A percentile compares a stretch with the other conserved stretches of the same genome.
Conservation (phyloP, 2,113 vertebrate genomes). For the Ptychochromis oligacanthus region DNA sequence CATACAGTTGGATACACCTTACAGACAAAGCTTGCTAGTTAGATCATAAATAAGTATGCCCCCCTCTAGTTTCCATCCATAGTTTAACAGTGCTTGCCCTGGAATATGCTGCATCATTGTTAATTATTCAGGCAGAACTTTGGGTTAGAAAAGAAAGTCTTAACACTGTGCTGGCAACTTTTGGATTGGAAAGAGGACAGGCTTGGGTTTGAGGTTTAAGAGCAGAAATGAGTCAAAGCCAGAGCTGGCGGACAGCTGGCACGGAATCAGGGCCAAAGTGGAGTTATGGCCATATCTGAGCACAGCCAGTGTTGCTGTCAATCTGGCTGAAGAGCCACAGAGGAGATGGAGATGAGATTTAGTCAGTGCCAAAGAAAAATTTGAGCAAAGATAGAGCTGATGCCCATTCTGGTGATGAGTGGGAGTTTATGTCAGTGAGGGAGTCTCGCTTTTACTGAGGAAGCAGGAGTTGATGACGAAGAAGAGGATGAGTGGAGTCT, state of each 20-base stretch:
- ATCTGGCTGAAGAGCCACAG: constrained; percentile 29
- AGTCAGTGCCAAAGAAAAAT: constrained; percentile 33
- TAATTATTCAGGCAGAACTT: constrained; percentile 21
- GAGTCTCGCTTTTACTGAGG: constrained; percentile 55
- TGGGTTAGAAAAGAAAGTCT: neutral
- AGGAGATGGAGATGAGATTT: constrained; percentile 48
- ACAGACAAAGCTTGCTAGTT: too few relatives aligned
- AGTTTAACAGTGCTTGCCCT: neutral
- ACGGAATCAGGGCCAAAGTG: constrained; percentile 31
- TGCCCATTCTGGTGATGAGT: constrained; percentile 60
- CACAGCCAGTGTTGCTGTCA: constrained; percentile 26
- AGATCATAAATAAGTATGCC: too few relatives aligned
- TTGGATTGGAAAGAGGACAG: constrained; percentile 6
- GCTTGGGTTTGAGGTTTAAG: constrained; percentile 31
- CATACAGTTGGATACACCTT: too few relatives aligned
- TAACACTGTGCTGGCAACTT: neutral
- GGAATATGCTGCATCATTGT: neutral
- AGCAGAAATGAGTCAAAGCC: constrained; percentile 49
- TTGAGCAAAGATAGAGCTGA: constrained; percentile 44
- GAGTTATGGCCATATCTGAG: constrained; percentile 51
- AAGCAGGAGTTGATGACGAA: constrained; percentile 69
- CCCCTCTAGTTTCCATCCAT: neutral
- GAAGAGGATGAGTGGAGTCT: constrained; percentile 61
- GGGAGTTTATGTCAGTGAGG: constrained; percentile 64
- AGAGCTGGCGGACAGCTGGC: constrained; percentile 47